Conservation (phyloP, 2,113 vertebrate genomes). For the Thalassarche chlororhynchos region DNA sequence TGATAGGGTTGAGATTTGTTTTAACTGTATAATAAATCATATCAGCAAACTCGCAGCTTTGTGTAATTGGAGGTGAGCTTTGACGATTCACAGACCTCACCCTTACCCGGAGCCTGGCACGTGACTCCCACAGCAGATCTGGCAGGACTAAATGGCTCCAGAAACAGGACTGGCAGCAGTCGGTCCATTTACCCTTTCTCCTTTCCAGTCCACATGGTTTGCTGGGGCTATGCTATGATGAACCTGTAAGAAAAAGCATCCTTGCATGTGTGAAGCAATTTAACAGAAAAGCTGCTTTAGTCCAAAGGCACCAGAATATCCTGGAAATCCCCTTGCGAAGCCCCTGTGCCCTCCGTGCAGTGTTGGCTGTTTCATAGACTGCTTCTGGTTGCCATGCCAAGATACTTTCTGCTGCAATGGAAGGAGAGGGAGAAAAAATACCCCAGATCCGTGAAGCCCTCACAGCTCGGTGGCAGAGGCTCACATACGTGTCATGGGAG, state of each 20-base stretch:
- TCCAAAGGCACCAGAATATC: background rate
- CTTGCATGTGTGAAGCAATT: accelerated
- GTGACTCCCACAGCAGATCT: background rate
- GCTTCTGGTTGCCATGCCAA: background rate
- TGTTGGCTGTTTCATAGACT: background rate
- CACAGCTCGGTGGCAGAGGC: background rate
- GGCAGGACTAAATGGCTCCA: background rate
- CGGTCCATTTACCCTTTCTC: too few relatives aligned
- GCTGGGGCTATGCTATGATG: background rate
- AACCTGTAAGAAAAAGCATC: background rate
- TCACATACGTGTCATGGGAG: background rate
- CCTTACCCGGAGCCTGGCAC: background rate
- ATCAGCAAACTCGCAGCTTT: background rate
- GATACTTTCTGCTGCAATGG: background rate
- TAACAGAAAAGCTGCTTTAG: background rate
- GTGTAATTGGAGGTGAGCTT: background rate
- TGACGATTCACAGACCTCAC: background rate
- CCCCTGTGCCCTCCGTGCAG: background rate
- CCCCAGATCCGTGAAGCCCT: background rate
- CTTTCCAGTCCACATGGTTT: background rate
- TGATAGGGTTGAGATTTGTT: background rate
- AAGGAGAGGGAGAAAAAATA: background rate
- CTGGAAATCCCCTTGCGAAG: background rate
- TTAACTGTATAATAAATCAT: background rate
- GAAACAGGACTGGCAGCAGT: too few relatives aligned